phyloP scores from a whole-genome alignment of 2,113 vertebrate genomes.

The Corythaeola cristata region DNA sequence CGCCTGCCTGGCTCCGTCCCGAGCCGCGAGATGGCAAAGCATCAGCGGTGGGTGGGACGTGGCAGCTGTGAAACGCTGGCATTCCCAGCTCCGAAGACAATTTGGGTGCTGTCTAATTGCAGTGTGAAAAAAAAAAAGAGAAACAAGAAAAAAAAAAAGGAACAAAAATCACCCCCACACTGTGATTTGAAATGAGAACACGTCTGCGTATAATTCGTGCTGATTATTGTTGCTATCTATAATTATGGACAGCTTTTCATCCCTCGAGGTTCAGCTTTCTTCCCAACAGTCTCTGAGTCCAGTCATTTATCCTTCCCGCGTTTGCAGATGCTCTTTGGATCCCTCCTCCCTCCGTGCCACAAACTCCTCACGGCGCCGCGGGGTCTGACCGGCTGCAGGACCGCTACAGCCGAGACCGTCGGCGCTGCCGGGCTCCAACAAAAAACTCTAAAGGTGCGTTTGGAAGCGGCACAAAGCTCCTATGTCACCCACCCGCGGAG shows the following conservation, averaged over 20 bases:
- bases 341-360: neutral
- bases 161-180: rapidly evolving
- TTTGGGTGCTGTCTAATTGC: neutral
- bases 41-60: neutral
- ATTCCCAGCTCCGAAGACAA: neutral
- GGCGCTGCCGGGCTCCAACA: neutral
- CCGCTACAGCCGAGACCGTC: rapidly evolving
- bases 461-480: neutral
- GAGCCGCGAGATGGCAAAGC: rapidly evolving
- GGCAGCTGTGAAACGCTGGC: rapidly evolving
- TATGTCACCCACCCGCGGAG: neutral
- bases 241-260: neutral
- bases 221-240: neutral
- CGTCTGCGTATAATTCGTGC: neutral
- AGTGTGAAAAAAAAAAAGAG: neutral
- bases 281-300: neutral
- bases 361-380: neutral
- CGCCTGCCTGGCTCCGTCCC: neutral
- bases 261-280: neutral
- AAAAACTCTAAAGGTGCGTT: rapidly evolving
- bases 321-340: neutral
- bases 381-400: neutral
- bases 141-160: too few relatives aligned
- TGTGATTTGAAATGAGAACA: neutral
- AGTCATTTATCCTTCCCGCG: rapidly evolving